These are phyloP conservation scores for Tauraco hartlaubi DNA, from an alignment of 2,797 vertebrate genomes.

Conservation along the genomic window DNA sequence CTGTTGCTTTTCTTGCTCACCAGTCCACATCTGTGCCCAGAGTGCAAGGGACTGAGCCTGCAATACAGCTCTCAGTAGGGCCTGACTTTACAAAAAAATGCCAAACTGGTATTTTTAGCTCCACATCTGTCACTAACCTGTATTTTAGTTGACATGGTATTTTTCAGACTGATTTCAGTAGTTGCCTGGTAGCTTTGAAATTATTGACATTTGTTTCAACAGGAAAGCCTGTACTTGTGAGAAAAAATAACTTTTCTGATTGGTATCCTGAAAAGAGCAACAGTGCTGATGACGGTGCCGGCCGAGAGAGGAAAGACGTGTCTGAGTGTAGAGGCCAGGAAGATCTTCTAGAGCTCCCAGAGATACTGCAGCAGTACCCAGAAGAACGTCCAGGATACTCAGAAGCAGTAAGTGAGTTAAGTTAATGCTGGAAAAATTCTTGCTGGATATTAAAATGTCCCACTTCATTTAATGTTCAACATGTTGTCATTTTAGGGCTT, in stretches of 20 bases:
- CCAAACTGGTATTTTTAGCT: background rate
- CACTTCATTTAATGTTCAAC: background rate
- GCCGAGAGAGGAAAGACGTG: background rate
- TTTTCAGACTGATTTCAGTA: background rate
- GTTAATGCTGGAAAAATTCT: background rate
- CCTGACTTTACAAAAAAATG: background rate
- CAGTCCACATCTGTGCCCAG: background rate
- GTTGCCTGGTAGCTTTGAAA: background rate
- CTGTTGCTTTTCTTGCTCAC: background rate
- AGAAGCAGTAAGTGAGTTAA: background rate
- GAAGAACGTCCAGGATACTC: background rate
- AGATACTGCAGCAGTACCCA: background rate
- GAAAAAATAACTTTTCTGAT: background rate
- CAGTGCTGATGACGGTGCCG: accelerated
- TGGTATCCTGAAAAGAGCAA: background rate
- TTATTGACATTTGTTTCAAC: background rate
- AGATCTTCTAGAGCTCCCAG: background rate
- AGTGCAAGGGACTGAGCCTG: background rate
- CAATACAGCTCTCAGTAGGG: background rate
- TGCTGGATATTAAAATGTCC: background rate
- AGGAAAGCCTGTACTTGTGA: background rate
- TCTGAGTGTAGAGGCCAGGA: background rate
- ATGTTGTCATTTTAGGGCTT: background rate
- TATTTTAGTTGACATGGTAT: background rate
- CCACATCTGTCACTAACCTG: background rate